Conservation (phyloP, 2,113 vertebrate genomes). For the Hydrochoerus hydrochaeris region DNA sequence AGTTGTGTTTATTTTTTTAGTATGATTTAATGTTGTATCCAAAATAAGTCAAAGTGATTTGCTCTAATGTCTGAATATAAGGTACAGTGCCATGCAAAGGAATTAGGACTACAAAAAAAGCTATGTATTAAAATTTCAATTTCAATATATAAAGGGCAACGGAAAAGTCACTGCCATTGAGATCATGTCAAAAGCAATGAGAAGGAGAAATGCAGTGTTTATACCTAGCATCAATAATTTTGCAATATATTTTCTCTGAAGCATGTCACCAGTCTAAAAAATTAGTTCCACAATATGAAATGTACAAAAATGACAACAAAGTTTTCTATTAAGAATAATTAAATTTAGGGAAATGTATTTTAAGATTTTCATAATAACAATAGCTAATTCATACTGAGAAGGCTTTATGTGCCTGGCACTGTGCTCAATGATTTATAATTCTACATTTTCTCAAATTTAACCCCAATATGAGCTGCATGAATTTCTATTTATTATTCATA, state of each 20-base stretch:
- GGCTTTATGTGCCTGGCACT: not conserved
- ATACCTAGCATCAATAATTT: conserved; percentile 27
- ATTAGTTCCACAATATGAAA: not conserved
- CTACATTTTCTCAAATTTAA: conserved; percentile 28
- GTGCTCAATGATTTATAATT: not conserved
- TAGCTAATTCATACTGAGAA: not conserved
- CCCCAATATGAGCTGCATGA: not conserved
- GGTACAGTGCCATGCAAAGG: not conserved
- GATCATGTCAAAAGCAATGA: conserved; percentile 20
- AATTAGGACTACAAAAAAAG: conserved; percentile 51
- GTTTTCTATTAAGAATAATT: not conserved
- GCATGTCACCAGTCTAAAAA: not conserved
- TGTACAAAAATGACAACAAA: not conserved
- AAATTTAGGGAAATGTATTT: conserved; percentile 15
- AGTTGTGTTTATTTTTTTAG: conserved; percentile 39
- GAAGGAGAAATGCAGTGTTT: conserved; percentile 37
- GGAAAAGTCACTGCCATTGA: conserved; percentile 41
- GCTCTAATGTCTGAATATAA: conserved; percentile 31
- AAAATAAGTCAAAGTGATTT: conserved; percentile 51
- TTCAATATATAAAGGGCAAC: not conserved
- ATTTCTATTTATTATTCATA: not conserved
- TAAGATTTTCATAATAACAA: conserved; percentile 17
- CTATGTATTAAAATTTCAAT: conserved; percentile 47
- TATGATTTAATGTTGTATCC: conserved; percentile 43
- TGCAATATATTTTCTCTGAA: not conserved